Percentiles rank a stretch among this genome's conserved stretches.
Conservation (phyloP, 2,113 vertebrate genomes). For the Steatornis caripensis region DNA sequence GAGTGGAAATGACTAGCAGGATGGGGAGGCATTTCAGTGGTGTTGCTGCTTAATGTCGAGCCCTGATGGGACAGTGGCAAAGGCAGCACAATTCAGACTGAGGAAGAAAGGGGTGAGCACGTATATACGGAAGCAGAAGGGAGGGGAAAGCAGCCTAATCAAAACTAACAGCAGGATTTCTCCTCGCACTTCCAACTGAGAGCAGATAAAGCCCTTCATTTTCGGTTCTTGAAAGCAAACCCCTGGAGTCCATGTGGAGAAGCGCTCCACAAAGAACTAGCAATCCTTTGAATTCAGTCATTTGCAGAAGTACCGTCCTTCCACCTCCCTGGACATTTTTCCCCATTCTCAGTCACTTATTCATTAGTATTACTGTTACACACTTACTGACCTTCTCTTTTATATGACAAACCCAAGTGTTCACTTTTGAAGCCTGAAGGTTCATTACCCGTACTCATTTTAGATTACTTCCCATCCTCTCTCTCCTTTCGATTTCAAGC, state of each 20-base stretch:
- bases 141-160: conserved; percentile 21
- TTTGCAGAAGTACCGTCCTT: neutral
- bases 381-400: neutral
- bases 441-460: neutral
- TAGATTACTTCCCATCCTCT: neutral
- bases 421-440: neutral
- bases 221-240: conserved; percentile 26
- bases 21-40: neutral
- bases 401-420: neutral
- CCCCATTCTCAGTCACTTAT: neutral
- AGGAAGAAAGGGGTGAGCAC: neutral
- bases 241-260: neutral
- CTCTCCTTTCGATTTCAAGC: neutral
- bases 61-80: neutral
- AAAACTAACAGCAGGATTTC: conserved; percentile 50
- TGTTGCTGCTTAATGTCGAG: neutral
- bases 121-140: neutral
- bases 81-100: neutral
- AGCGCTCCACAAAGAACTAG: neutral
- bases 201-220: conserved; percentile 29
- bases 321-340: neutral
- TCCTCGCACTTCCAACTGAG: conserved; percentile 13
- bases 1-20: neutral
- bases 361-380: neutral
- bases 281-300: conserved; percentile 16